Percentiles rank a stretch among this genome's conserved stretches.
Conservation (phyloP, 2,113 vertebrate genomes). For the Eira barbara region DNA sequence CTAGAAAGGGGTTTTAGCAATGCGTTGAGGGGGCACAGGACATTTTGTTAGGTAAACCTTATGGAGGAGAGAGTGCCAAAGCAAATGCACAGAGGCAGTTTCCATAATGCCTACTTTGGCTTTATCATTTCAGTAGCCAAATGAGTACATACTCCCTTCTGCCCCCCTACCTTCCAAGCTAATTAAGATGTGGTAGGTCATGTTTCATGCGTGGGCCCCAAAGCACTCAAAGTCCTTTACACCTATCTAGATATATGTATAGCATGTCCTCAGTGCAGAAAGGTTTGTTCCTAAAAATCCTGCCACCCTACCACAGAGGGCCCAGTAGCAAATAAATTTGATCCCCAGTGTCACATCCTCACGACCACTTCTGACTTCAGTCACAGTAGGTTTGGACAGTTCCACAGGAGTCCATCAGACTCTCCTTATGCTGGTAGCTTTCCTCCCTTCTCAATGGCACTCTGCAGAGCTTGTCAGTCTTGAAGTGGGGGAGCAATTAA, state of each 20-base stretch:
- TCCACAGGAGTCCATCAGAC: not conserved
- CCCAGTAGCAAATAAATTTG: not conserved
- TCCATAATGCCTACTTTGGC: not conserved
- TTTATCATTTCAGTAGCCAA: not conserved
- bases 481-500: not conserved
- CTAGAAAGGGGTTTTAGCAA: not conserved
- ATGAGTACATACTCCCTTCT: not conserved
- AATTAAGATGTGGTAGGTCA: not conserved
- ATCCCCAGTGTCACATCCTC: not conserved
- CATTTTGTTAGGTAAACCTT: not conserved
- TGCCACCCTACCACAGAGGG: not conserved
- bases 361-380: not conserved
- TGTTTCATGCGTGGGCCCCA: not conserved
- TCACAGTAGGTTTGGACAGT: no score
- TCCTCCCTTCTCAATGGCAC: not conserved
- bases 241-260: not conserved
- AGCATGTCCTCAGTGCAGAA: not conserved
- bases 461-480: not conserved
- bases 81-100: not conserved
- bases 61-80: not conserved
- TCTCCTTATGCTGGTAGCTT: not conserved
- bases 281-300: not conserved
- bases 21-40: not conserved
- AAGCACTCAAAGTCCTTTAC: not conserved
- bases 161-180: accelerated